phyloP scores from a whole-genome alignment of 2,888 invertebrate genomes.

The Orthosia incerta region DNA sequence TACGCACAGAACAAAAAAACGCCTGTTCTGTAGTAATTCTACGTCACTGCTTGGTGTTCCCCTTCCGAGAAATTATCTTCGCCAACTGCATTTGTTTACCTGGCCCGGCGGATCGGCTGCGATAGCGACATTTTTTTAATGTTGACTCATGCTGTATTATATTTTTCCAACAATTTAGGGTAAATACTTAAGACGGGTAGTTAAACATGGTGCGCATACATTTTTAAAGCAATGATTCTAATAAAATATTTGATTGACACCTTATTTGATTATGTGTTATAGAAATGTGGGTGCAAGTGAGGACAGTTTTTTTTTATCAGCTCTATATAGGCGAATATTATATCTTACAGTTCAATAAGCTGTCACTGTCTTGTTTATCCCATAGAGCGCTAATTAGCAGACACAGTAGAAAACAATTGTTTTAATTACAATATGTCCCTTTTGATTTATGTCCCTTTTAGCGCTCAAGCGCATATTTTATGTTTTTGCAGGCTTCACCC shows the following conservation, averaged over 20 bases:
- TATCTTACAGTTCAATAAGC: too few species aligned
- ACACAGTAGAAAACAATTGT: too few species aligned
- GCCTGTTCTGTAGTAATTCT: too few species aligned
- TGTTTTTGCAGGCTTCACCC: too few species aligned
- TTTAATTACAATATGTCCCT: too few species aligned
- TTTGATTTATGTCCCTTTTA: too few species aligned
- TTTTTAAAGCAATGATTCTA: background rate
- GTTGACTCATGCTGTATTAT: constrained; percentile 6
- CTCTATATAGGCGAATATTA: too few species aligned
- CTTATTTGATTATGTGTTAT: background rate
- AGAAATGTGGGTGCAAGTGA: background rate
- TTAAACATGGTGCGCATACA: too few species aligned
- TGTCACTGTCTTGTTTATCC: too few species aligned
- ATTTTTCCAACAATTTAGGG: constrained; percentile 25
- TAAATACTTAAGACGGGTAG: background rate
- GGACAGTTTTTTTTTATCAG: background rate
- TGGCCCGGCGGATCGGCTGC: background rate
- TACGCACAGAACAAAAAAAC: too few species aligned
- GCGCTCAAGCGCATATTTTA: too few species aligned
- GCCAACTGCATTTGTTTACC: constrained; percentile 29
- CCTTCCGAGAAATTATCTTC: constrained; percentile 1
- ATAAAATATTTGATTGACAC: background rate
- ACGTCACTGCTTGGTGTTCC: constrained; percentile 22
- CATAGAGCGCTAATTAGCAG: too few species aligned
- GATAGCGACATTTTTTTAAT: constrained; percentile 1